Evolutionary conservation across 2,797 vertebrate species (phyloP).

Genomic region (Euphonia xanthogaster): DNA sequence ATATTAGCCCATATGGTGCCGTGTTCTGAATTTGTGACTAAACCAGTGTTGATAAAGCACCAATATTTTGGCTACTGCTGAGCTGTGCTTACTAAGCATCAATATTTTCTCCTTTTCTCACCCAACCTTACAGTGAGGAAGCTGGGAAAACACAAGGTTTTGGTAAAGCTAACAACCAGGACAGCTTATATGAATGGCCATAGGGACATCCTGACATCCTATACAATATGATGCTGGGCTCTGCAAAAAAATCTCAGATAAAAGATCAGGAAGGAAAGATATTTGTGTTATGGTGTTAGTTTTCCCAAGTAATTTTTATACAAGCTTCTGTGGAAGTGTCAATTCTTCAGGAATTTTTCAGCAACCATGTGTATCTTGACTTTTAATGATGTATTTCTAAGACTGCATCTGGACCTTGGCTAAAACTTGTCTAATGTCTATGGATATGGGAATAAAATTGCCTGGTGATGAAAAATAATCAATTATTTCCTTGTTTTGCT

Average conservation of each 20-base stretch:
- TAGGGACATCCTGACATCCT: neutral
- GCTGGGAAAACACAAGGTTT: neutral
- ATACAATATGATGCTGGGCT: accelerated
- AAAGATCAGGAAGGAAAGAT: neutral
- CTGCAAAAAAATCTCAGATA: neutral
- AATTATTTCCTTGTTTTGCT: neutral
- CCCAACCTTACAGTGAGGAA: neutral
- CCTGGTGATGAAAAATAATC: neutral
- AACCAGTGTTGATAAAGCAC: neutral
- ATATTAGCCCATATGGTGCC: neutral
- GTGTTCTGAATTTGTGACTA: neutral
- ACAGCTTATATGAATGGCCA: neutral
- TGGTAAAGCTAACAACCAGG: neutral
- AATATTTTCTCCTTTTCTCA: neutral
- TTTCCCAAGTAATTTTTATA: neutral
- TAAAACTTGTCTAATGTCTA: neutral
- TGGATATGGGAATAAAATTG: neutral
- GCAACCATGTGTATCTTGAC: neutral
- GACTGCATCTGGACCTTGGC: neutral
- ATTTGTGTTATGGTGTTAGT: neutral
- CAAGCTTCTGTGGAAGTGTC: accelerated
- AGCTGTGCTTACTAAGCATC: accelerated
- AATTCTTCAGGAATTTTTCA: neutral
- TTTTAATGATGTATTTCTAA: neutral
- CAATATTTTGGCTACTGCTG: neutral